Percentiles rank a stretch among this genome's conserved stretches.
These are phyloP conservation scores for Nemotelus nigrinus DNA, from an alignment of 2,888 invertebrate genomes.

Conservation along the genomic window DNA sequence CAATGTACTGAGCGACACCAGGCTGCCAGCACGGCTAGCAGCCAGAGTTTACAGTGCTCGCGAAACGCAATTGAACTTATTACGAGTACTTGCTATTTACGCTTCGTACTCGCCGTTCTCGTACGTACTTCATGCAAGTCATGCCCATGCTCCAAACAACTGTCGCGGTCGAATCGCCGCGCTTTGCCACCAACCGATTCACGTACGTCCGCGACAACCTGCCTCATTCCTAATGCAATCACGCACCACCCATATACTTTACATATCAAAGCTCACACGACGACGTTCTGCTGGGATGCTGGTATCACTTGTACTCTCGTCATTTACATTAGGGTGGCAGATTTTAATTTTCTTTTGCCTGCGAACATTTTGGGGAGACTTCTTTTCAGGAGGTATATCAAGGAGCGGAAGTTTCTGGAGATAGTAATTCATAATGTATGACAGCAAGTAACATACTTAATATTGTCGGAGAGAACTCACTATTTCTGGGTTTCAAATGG, in stretches of 20 bases:
- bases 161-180: too few relatives aligned
- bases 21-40: slow-evolving; percentile 59
- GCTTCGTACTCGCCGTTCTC: slow-evolving; percentile 14
- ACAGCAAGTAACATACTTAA: too few relatives aligned
- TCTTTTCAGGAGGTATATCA: too few relatives aligned
- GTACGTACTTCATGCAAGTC: neutral
- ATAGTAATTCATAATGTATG: too few relatives aligned
- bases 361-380: too few relatives aligned
- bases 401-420: too few relatives aligned
- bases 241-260: slow-evolving; percentile 22
- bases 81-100: slow-evolving; percentile 33
- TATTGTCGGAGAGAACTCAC: too few relatives aligned
- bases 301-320: too few relatives aligned
- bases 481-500: too few relatives aligned
- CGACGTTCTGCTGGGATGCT: neutral
- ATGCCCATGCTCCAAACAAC: neutral
- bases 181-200: neutral
- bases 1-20: slow-evolving; percentile 64
- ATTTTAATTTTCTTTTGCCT: too few relatives aligned
- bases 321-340: too few relatives aligned
- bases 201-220: neutral
- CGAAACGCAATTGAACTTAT: slow-evolving; percentile 36
- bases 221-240: slow-evolving; percentile 12
- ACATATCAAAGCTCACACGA: slow-evolving; percentile 9
- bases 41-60: slow-evolving; percentile 42